Evolutionary conservation across 2,113 vertebrate genomes (phyloP), one percentile per base, ranked within the genome.

Genomic region (Puntigrus tetrazona): DNA sequence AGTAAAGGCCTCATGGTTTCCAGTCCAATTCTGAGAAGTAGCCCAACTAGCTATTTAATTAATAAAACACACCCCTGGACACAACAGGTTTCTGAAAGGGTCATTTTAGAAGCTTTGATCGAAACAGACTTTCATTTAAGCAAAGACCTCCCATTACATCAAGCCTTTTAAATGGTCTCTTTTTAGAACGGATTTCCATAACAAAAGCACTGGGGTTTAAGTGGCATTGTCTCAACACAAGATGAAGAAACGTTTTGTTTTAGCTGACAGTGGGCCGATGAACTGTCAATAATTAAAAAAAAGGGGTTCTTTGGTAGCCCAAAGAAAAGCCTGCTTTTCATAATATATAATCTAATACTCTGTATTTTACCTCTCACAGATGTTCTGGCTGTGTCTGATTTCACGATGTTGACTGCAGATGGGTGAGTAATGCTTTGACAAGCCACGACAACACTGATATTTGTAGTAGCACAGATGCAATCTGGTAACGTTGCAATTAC

Each of bases 181-280:
- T 86, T 91, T 91, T 91, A 90, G 88, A 86, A 88, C 89, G 41
- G 87, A 88, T 91, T 92, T 93, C 87, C 91, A 88, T 88, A 88
- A 92, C 88, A 92, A 92, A 89, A 90, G 88, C 88, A 70, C 45
- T 81, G 83, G 84, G 82, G 86, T 87, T 91, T 89, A 88, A 86
- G 87, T 70, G 88, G 73, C 83, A 89, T 90, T 89, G 89, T 88
- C 82, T 79, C 41, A 87, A 52, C 75, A 87, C 85, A 80, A 65
- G 18, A 55, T 27, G 16, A 81, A 89, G 83, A 86, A 80, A 87
- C 20, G 78, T 80, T 87, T 67, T 50, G 87, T 87, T 89, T 89
- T 91, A 93, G 73, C 87, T 86, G 88, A 90, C 81, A 38, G 45
- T 22, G 84, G 81, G 47, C 75, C 34, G 61, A 57, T 31, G 61